These are phyloP conservation scores for Ciconia maguari DNA, from an alignment of 2,113 vertebrate genomes.

Conservation along the genomic window DNA sequence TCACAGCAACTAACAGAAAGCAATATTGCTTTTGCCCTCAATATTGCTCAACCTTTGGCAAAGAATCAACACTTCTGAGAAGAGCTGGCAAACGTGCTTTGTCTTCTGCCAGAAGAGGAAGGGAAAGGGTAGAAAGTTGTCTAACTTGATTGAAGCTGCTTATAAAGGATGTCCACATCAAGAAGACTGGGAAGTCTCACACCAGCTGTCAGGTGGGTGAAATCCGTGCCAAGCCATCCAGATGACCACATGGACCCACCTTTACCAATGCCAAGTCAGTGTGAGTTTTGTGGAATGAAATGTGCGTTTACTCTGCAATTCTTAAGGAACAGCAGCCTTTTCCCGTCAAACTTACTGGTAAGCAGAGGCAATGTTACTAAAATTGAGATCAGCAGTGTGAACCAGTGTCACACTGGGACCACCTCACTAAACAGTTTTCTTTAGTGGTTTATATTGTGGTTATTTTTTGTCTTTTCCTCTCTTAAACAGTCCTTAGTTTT, in stretches of 20 bases:
- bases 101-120: neutral
- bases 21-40: neutral
- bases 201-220: neutral
- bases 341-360: neutral
- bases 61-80: neutral
- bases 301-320: neutral
- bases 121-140: neutral
- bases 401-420: neutral
- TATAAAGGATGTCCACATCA: neutral
- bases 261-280: neutral
- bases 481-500: neutral
- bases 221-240: neutral
- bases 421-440: neutral
- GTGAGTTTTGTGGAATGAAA: neutral
- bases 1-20: neutral
- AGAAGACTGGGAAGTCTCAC: neutral
- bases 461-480: neutral
- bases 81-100: neutral
- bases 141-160: neutral
- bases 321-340: neutral
- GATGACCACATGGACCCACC: neutral
- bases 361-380: neutral
- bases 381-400: neutral
- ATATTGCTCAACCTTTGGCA: neutral
- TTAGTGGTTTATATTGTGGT: neutral